phyloP scores from a whole-genome alignment of 2,888 invertebrate genomes.

The Oegoconia quadripuncta region DNA sequence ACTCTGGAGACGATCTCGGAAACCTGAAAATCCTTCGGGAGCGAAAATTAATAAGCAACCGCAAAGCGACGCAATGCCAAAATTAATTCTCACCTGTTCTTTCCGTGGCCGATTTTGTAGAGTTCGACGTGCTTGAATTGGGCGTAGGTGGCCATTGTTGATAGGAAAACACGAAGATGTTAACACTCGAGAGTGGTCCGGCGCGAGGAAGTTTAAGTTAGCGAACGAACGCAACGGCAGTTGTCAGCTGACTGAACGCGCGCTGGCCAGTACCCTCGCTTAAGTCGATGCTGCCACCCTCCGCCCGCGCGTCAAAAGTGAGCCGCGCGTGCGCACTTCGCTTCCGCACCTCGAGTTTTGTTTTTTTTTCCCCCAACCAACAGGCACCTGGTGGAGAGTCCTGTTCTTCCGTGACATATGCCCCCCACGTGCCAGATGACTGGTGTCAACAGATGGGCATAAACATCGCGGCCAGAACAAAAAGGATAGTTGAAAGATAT shows the following conservation, averaged over 20 bases:
- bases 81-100: conserved; percentile 85
- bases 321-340: conserved; percentile 59
- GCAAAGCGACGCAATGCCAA: conserved; percentile 29
- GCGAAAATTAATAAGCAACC: conserved; percentile 42
- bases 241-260: conserved; percentile 77
- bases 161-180: conserved; percentile 22
- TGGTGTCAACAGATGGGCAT: conserved; percentile 28
- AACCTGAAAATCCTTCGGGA: conserved; percentile 22
- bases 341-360: conserved; percentile 49
- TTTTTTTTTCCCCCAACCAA: conserved; percentile 35
- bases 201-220: conserved; percentile 20
- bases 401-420: conserved; percentile 33
- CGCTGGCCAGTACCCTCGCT: conserved; percentile 64
- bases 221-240: conserved; percentile 50
- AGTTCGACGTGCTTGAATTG: conserved; percentile 96
- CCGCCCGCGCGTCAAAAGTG: conserved; percentile 62
- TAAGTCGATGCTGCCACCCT: conserved; percentile 73
- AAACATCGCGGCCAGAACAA: conserved; percentile 22
- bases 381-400: conserved; percentile 31
- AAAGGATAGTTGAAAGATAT: neutral
- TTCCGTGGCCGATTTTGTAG: conserved; percentile 95
- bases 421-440: conserved; percentile 29
- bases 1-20: conserved; percentile 16
- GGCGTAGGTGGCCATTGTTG: conserved; percentile 92
- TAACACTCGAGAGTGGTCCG: conserved; percentile 31